Evolutionary conservation across 1,140 invertebrate genomes (phyloP), one percentile per base, ranked within the genome.

Genomic region (Cotesia glomerata): DNA sequence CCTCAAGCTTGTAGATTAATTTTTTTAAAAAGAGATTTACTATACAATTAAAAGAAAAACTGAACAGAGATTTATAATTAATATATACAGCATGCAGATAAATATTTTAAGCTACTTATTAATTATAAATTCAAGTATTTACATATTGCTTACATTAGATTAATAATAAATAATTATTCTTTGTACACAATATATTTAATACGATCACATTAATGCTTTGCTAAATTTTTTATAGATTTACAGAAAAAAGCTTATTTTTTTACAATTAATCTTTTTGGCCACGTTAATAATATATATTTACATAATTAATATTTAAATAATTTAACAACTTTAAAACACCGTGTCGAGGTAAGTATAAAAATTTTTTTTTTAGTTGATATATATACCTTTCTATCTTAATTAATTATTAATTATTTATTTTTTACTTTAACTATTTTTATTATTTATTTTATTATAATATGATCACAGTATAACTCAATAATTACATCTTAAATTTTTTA

Each of bases 291-390:
- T 9, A 9, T 45, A 9, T 54, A 63, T 63, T 63, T 63, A 61
- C 32, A 61, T 8, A 61, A 35, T 35, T 3, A 39, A 45, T 35
- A 14, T 63, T 13, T 35, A 63, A 36, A 63, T 34, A 39, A 2
- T 14, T 14, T n/a, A 63, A 36, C 11, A 63, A 32, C 3, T 26
- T 59, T 59, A 16, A n/a, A 32, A 1, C 26, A 26, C 8, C 26
- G 34, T 9, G n/a, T 62, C 11, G 59, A 62, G 59, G 59, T 63
- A 63, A 34, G 61, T 45, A 45, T 35, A 63, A 63, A 63, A 63
- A 34, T 13, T 63, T 63, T 35, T 39, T 13, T 54, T 54, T n/a
- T n/a, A 4, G 36, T 14, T 35, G 3, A 63, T 63, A n/a, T 39
- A n/a, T 4, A 35, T 13, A 63, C 3, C 11, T 26, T 26, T 26